phyloP scores from a whole-genome alignment of 2,888 invertebrate species.

The Drosophila recens region DNA sequence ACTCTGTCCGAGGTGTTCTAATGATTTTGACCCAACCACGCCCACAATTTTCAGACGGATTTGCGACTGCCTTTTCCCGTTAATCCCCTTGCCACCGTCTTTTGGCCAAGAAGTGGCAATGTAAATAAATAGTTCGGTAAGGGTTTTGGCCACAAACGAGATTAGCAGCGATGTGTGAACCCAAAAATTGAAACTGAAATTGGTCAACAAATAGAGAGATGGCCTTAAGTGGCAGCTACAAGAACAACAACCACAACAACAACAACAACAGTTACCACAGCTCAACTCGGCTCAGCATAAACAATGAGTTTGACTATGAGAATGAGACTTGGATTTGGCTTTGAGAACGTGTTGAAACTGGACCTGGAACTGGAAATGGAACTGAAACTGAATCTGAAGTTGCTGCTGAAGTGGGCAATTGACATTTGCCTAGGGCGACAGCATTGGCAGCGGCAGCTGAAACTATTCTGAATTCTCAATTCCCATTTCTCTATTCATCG shows the following conservation, averaged over 20 bases:
- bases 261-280: conserved; percentile 52
- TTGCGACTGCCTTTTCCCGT: conserved; percentile 31
- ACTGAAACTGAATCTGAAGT: background rate
- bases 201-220: conserved; percentile 27
- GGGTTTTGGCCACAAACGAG: conserved; percentile 26
- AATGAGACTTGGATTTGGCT: conserved; percentile 9
- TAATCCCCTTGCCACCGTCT: conserved; percentile 32
- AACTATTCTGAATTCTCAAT: conserved; percentile 7
- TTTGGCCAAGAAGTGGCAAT: conserved; percentile 49
- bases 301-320: conserved; percentile 39
- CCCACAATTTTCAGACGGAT: conserved; percentile 27
- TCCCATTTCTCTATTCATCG: conserved; percentile 5
- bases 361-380: background rate
- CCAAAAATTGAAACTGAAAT: background rate
- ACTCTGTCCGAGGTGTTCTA: conserved; percentile 41
- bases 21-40: conserved; percentile 44
- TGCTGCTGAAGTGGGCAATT: conserved; percentile 53
- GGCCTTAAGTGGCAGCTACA: conserved; percentile 49
- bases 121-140: conserved; percentile 53
- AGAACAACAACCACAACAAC: conserved; percentile 38
- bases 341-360: background rate
- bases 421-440: conserved; percentile 33
- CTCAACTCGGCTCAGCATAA: conserved; percentile 24
- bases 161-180: conserved; percentile 50
- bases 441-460: conserved; percentile 37